phyloP scores from a whole-genome alignment of 2,797 vertebrate genomes.

The Silurus lanzhouensis region DNA sequence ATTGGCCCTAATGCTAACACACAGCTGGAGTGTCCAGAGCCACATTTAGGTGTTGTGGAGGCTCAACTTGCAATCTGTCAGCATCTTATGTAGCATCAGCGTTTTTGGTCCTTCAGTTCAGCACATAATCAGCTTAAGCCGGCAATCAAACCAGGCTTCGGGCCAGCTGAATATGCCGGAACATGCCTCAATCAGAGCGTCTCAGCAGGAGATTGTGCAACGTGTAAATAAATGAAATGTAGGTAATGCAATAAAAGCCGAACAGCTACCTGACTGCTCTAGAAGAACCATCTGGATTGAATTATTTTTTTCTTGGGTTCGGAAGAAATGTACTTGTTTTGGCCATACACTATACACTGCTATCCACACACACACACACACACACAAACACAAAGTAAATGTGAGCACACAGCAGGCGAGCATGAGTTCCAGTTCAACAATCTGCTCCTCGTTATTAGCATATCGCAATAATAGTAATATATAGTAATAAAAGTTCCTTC shows the following conservation, averaged over 20 bases:
- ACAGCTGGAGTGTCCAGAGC: background rate
- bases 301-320: constrained; percentile 9
- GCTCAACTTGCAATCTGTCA: constrained; percentile 12
- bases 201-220: constrained; percentile 31
- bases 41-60: background rate
- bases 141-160: constrained; percentile 33
- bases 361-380: constrained; percentile 14
- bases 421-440: constrained; percentile 39
- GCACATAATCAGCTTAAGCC: constrained; percentile 39
- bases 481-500: background rate
- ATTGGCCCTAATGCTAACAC: background rate
- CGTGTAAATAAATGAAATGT: constrained; percentile 53
- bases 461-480: constrained; percentile 9
- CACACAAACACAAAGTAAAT: constrained; percentile 34
- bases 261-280: constrained; percentile 29
- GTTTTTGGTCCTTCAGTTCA: constrained; percentile 3
- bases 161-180: constrained; percentile 40
- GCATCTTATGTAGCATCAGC: constrained; percentile 35
- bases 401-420: constrained; percentile 40
- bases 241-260: constrained; percentile 46
- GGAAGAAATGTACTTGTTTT: constrained; percentile 1
- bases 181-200: constrained; percentile 27
- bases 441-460: constrained; percentile 47
- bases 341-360: background rate
- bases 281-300: constrained; percentile 41